Evolutionary conservation across 2,888 invertebrate species (phyloP), one percentile per base, ranked within the genome.

Genomic region (Nomada flava): DNA sequence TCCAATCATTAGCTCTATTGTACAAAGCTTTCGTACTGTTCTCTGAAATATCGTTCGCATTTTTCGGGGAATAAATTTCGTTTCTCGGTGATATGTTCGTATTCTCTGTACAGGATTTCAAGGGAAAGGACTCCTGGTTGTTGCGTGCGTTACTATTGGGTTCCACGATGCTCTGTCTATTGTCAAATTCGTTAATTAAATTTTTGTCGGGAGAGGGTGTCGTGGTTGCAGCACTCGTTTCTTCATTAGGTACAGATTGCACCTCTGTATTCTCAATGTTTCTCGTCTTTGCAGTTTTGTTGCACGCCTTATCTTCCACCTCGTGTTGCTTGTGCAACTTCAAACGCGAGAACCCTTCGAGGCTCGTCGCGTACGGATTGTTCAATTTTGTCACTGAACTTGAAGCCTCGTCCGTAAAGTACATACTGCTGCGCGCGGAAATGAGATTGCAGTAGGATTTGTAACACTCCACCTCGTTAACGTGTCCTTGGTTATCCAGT

Each of bases 321-420:
- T 18, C 13, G 20, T 69, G 42, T 65, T 69, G 50, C 36, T 2
- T 15, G 10, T 26, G n/a, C 9, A 53, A 53, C 23, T 67, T 76
- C 11, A 44, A 57, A n/a, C 60, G 59, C 7, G 55, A n/a, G 15
- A 53, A 18, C 13, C 62, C 47, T 42, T 76, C 60, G 29, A 29
- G 20, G 55, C 44, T 62, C 26, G 44, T 76, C 0, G 64, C 55
- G 5, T 42, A 26, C 2, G 29, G 4, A 4, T 55, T 67, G 53
- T 82, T 70, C 18, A 79, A 52, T 74, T 84, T 80, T 0, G 52
- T 63, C 20, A 68, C 74, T 11, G 79, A 85, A 57, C 69, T 80
- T 2, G 87, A 86, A 7, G 78, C 78, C 26, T 86, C 85, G 29
- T 86, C 87, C 0, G 86, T 90, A 13, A 90, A 86, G 29, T 88